phyloP scores from a whole-genome alignment of 2,888 invertebrate species.

The Eupithecia abbreviata region DNA sequence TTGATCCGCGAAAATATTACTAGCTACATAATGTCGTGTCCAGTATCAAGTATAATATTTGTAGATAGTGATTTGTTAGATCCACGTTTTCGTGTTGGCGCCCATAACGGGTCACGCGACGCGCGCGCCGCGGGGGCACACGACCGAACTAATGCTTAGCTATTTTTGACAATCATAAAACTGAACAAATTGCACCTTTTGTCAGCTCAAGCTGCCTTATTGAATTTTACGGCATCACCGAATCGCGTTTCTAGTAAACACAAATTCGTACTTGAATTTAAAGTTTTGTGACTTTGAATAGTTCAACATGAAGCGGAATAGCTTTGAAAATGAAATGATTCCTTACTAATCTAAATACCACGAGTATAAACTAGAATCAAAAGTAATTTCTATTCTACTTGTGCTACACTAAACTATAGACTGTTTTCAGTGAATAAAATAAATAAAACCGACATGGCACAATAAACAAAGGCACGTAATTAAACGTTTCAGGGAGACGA shows the following conservation, averaged over 20 bases:
- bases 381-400: neutral
- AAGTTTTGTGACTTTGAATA: slow-evolving; percentile 21
- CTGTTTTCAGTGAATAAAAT: neutral
- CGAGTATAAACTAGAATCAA: neutral
- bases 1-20: neutral
- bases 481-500: neutral
- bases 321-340: slow-evolving; percentile 16
- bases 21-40: slow-evolving; percentile 18
- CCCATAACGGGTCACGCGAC: slow-evolving; percentile 28
- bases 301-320: slow-evolving; percentile 5
- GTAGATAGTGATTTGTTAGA: slow-evolving; percentile 15
- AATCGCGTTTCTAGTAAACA: slow-evolving; percentile 18
- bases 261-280: slow-evolving; percentile 27
- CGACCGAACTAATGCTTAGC: slow-evolving; percentile 19
- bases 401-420: neutral
- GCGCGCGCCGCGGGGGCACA: neutral
- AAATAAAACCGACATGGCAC: neutral
- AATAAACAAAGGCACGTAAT: neutral
- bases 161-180: slow-evolving; percentile 32
- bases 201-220: slow-evolving; percentile 28
- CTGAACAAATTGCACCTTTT: slow-evolving; percentile 24
- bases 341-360: neutral
- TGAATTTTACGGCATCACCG: slow-evolving; percentile 23
- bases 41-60: neutral
- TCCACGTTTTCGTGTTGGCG: slow-evolving; percentile 23